Conservation (phyloP, 2,888 invertebrate genomes). For the Acronicta alni region DNA sequence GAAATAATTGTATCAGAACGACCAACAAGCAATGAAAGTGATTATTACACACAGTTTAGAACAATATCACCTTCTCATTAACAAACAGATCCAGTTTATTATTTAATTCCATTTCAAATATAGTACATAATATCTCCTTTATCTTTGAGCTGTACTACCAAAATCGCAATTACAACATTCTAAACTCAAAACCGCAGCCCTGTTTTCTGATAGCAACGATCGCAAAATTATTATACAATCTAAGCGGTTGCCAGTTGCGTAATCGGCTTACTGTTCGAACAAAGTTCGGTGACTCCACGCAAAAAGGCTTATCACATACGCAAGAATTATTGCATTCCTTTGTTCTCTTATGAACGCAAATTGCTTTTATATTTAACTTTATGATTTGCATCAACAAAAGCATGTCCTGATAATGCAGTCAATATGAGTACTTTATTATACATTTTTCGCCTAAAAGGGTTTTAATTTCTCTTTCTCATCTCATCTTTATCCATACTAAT, state of each 20-base stretch:
- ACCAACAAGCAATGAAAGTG: too few species aligned
- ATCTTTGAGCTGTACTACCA: too few species aligned
- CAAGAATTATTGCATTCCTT: slow-evolving; percentile 18
- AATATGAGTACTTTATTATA: slow-evolving; percentile 9
- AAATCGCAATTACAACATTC: background rate
- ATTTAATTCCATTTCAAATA: too few species aligned
- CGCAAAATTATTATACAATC: slow-evolving; percentile 23
- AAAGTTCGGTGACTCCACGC: slow-evolving; percentile 24
- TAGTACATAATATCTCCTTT: too few species aligned
- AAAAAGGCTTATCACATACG: slow-evolving; percentile 26
- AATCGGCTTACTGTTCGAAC: slow-evolving; percentile 20
- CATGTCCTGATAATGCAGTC: slow-evolving; percentile 7
- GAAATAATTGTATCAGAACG: too few species aligned
- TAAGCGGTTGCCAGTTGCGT: slow-evolving; percentile 12
- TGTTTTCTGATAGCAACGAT: slow-evolving; percentile 15
- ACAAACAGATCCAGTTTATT: too few species aligned
- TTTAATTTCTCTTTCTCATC: background rate
- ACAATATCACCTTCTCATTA: too few species aligned
- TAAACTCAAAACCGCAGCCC: slow-evolving; percentile 1
- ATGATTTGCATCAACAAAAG: slow-evolving; percentile 27
- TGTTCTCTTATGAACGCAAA: slow-evolving; percentile 21
- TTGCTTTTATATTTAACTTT: slow-evolving; percentile 29
- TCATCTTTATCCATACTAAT: too few species aligned
- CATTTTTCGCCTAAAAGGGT: background rate
- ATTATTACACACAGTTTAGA: too few species aligned